Conservation (phyloP, 92 coral and sea anemone genomes). For the Porites lobata region DNA sequence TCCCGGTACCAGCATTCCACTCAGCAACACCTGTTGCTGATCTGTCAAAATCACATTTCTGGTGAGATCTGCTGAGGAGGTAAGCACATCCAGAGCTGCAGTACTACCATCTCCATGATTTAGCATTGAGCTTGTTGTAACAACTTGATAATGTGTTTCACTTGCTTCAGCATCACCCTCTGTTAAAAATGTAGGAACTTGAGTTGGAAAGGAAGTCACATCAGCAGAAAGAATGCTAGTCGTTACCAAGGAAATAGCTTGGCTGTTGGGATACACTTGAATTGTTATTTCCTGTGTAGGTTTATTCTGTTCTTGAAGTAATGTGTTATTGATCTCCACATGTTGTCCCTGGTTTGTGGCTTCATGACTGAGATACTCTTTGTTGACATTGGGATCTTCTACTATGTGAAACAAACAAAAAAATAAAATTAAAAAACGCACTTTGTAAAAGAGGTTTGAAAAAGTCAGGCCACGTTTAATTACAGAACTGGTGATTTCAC, state of each 20-base stretch:
- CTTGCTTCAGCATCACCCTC: constrained; percentile 95
- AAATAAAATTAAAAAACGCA: no score
- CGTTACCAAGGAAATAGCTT: constrained; percentile 79
- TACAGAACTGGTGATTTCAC: no score
- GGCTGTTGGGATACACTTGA: constrained; percentile 72
- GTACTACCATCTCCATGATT: constrained; percentile 55
- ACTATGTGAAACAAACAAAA: background rate
- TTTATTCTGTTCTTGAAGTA: constrained; percentile 24
- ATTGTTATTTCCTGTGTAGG: constrained; percentile 67
- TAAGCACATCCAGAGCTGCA: constrained; percentile 67
- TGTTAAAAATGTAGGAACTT: constrained; percentile 94
- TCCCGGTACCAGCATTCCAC: constrained; percentile 83
- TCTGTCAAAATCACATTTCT: constrained; percentile 77
- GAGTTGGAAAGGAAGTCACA: constrained; percentile 79
- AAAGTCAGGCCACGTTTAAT: no score
- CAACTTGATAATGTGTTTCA: constrained; percentile 75
- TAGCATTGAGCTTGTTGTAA: constrained; percentile 77
- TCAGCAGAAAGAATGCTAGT: constrained; percentile 76
- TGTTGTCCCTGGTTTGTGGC: constrained; percentile 4
- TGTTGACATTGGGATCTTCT: background rate
- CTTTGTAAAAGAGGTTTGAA: no score
- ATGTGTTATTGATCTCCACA: constrained; percentile 1
- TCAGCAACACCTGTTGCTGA: constrained; percentile 79
- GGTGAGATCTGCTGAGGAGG: constrained; percentile 76
- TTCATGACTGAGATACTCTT: background rate